A percentile compares a stretch with the other conserved stretches of the same genome.
phyloP scores from a whole-genome alignment of 1,140 invertebrate genomes.

The Hydropsyche tenuis region DNA sequence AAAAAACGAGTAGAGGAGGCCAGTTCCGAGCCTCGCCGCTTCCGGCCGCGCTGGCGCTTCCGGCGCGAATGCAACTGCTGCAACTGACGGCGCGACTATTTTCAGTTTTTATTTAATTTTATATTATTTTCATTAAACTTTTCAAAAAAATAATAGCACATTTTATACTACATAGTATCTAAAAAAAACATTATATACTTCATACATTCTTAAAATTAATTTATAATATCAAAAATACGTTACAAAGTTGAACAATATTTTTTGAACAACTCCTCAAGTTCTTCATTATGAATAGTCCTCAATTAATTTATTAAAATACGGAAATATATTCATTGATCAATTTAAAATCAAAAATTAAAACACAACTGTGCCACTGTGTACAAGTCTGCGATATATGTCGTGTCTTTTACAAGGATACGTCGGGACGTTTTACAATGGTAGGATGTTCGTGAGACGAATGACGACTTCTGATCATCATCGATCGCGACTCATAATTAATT shows the following conservation, averaged over 20 bases:
- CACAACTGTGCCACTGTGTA: slow-evolving; percentile 1
- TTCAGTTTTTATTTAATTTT: too few species aligned
- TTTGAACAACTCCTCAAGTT: too few species aligned
- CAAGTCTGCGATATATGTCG: slow-evolving; percentile 5
- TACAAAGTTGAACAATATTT: too few species aligned
- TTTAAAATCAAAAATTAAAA: background rate
- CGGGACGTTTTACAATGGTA: slow-evolving; percentile 43
- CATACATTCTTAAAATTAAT: too few species aligned
- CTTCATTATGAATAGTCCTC: too few species aligned
- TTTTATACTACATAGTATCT: too few species aligned
- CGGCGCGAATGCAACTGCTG: slow-evolving; percentile 17
- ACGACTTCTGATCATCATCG: slow-evolving; percentile 24
- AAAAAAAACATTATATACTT: too few species aligned
- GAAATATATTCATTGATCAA: too few species aligned
- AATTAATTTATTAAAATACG: too few species aligned
- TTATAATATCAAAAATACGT: too few species aligned
- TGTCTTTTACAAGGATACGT: slow-evolving; percentile 28
- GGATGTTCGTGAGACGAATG: slow-evolving; percentile 40
- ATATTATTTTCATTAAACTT: too few species aligned
- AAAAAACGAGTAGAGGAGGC: background rate
- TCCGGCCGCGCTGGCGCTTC: slow-evolving; percentile 7
- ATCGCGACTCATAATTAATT: slow-evolving; percentile 28
- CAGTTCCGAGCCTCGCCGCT: slow-evolving; percentile 12
- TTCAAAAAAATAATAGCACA: too few species aligned
- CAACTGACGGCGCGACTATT: background rate